Evolutionary conservation across 2,797 vertebrate genomes (phyloP).

Genomic region (Clarias platycephalus): DNA sequence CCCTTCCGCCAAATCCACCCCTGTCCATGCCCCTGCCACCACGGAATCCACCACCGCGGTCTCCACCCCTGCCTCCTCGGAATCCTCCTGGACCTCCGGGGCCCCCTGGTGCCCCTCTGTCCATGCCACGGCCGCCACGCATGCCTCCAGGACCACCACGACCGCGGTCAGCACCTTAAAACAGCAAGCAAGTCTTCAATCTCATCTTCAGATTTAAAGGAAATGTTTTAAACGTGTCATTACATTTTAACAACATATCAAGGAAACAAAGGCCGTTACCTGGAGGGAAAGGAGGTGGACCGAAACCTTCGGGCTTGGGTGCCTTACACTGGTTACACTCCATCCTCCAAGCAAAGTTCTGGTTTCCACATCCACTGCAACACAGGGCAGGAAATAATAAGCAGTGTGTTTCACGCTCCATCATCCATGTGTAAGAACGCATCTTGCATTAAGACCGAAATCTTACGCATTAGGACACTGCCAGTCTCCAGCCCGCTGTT

Average conservation of each 20-base stretch:
- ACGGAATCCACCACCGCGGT: constrained; percentile 78
- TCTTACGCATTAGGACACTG: constrained; percentile 96
- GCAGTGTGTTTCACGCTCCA: too few relatives aligned
- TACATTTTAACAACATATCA: not conserved
- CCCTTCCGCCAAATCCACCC: constrained; percentile 76
- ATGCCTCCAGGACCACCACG: constrained; percentile 78
- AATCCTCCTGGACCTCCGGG: constrained; percentile 73
- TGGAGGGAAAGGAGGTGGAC: constrained; percentile 87
- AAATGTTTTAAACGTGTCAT: not conserved
- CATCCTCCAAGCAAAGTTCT: constrained; percentile 97
- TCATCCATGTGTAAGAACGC: too few relatives aligned
- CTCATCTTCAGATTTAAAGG: not conserved
- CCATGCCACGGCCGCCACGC: constrained; percentile 81
- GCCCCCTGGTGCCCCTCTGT: constrained; percentile 73
- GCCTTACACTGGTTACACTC: constrained; percentile 99
- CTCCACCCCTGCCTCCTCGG: constrained; percentile 79
- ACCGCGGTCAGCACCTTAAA: constrained; percentile 78
- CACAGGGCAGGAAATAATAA: not conserved
- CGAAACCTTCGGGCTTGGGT: constrained; percentile 91
- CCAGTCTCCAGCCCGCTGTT: constrained; percentile 96
- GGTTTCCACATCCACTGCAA: constrained; percentile 88
- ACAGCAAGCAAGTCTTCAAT: not conserved
- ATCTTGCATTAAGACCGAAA: too few relatives aligned
- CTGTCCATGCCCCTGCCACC: constrained; percentile 82
- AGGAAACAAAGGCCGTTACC: constrained; percentile 64